Percentiles rank a stretch among this genome's conserved stretches.
phyloP scores from a whole-genome alignment of 2,113 vertebrate species.

The Trematocara variabile region DNA sequence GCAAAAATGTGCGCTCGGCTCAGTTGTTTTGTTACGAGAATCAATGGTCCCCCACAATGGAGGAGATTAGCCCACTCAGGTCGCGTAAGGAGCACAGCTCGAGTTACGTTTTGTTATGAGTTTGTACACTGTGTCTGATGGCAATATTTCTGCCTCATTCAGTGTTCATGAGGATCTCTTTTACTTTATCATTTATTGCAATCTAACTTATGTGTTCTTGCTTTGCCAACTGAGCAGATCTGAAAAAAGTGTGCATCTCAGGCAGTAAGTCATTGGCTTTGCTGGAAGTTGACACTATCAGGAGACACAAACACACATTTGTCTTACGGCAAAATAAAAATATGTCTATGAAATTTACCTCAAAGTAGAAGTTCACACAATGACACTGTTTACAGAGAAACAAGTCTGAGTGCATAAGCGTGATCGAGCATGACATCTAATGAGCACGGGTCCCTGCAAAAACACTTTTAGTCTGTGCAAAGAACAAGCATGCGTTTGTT shows the following conservation, averaged over 20 bases:
- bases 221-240: background rate
- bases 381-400: background rate
- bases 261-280: background rate
- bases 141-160: background rate
- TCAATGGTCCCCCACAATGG: constrained; percentile 52
- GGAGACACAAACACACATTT: background rate
- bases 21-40: constrained; percentile 46
- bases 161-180: background rate
- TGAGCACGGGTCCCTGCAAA: background rate
- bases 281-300: background rate
- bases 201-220: background rate
- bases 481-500: background rate
- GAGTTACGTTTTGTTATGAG: background rate
- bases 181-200: background rate
- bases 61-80: constrained; percentile 39
- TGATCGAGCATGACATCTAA: background rate
- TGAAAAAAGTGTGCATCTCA: background rate
- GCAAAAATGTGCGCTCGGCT: constrained; percentile 20
- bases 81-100: constrained; percentile 16
- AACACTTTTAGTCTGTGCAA: background rate
- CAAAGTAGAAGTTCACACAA: constrained; percentile 3
- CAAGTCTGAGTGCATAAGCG: background rate
- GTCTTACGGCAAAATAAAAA: constrained; percentile 22
- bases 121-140: background rate
- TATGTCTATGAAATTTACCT: background rate